Evolutionary conservation across 2,113 vertebrate genomes (phyloP), one percentile per base, ranked within the genome.

Genomic region (Toxotes chatareus): DNA sequence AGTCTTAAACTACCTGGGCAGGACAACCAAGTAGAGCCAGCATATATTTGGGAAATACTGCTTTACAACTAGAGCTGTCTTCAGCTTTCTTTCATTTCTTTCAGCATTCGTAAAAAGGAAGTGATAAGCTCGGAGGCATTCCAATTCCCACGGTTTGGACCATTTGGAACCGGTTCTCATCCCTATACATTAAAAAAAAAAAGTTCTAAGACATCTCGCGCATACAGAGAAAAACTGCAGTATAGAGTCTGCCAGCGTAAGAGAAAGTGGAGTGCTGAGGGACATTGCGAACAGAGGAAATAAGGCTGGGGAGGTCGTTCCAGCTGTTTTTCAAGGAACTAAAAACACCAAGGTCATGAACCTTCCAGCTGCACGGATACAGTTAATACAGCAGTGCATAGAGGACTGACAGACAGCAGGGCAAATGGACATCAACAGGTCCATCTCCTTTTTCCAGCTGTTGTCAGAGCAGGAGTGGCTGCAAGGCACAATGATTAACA

Each of bases 381-480:
- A 80, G 75, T 84, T 71, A 60, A 84, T 73, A 59, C 53, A 38
- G 76, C 59, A 34, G 17, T 56, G 44, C 47, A 51, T 5, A 2
- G 31, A 40, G 65, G 57, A 77, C 55, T 60, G 82, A 82, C 73
- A 72, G 82, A 75, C 31, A 81, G 62, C 32, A 38, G 75, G 73
- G 83, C 76, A 84, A 81, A 75, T 64, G 84, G 72, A 89, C 87
- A 86, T 63, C 77, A 83, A 78, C 87, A 83, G 84, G 82, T 85
- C 84, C 47, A 42, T 85, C 76, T 84, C 79, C n/a, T 55, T 69
- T 46, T 74, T 88, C 84, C 90, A 92, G 91, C 89, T 92, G 90
- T 85, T 89, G 76, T 80, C n/a, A 70, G 80, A 76, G 70, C 64
- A 78, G 34, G 4, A 73, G 66, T 16, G 47, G 81, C 89, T 87